Conservation (phyloP, 2,113 vertebrate genomes). For the Cavia porcellus region DNA sequence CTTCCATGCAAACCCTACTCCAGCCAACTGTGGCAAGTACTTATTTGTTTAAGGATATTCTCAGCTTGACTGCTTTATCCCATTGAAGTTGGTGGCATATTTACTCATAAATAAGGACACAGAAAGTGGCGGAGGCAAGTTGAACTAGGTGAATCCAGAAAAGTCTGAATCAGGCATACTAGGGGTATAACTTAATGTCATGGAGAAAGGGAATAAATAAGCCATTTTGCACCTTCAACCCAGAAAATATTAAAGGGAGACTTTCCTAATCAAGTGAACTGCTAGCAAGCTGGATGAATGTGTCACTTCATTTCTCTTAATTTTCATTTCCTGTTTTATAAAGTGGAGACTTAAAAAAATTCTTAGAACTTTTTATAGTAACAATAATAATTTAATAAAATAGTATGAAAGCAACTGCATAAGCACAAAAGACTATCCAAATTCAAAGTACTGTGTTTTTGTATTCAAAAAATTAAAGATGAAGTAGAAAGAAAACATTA, state of each 20-base stretch:
- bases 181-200: neutral
- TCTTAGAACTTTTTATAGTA: neutral
- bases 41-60: neutral
- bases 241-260: neutral
- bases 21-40: neutral
- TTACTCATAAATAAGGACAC: neutral
- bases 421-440: neutral
- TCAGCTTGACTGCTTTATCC: neutral
- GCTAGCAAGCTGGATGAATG: neutral
- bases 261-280: neutral
- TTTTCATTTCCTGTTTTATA: neutral
- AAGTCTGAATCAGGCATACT: neutral
- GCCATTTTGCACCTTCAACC: neutral
- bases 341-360: neutral
- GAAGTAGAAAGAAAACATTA: neutral
- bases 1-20: neutral
- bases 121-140: neutral
- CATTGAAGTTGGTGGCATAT: neutral
- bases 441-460: conserved; percentile 21
- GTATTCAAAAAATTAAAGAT: neutral
- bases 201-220: neutral
- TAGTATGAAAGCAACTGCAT: neutral
- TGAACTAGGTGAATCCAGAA: neutral
- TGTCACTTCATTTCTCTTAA: neutral
- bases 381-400: neutral